Percentiles rank a stretch among this genome's conserved stretches.
These are phyloP conservation scores for Pelobates fuscus DNA, from an alignment of 2,113 vertebrate species.

Conservation along the genomic window DNA sequence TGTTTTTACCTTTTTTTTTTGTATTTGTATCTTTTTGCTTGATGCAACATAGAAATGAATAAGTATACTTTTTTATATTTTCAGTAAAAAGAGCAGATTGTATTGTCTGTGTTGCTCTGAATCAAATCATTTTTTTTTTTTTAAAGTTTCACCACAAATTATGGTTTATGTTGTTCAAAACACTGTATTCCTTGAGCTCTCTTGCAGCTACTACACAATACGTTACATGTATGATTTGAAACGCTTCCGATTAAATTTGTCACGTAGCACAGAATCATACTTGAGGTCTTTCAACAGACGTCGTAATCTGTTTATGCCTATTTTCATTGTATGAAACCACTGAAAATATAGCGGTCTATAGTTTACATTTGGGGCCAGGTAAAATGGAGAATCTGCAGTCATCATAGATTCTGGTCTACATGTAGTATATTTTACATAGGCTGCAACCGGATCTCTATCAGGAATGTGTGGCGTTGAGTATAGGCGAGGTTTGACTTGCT, in stretches of 20 bases:
- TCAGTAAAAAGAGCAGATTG: too few relatives aligned
- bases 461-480: conserved; percentile 11
- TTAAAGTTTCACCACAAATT: too few relatives aligned
- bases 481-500: conserved; percentile 23
- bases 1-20: too few relatives aligned
- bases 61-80: too few relatives aligned
- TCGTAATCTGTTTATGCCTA: conserved; percentile 34
- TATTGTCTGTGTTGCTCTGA: too few relatives aligned
- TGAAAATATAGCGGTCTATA: conserved; percentile 23
- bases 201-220: too few relatives aligned
- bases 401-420: conserved; percentile 27
- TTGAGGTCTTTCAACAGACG: conserved; percentile 34
- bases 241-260: not conserved
- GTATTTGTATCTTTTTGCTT: too few relatives aligned
- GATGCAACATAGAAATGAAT: too few relatives aligned
- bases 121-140: too few relatives aligned
- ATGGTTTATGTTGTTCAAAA: too few relatives aligned
- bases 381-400: conserved; percentile 31
- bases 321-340: conserved; percentile 36
- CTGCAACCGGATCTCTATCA: conserved; percentile 21
- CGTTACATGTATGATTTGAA: too few relatives aligned
- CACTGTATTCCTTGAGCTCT: too few relatives aligned
- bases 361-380: conserved; percentile 33
- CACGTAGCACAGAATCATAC: conserved; percentile 19
- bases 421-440: conserved; percentile 29